A percentile compares a stretch with the other conserved stretches of the same genome.
phyloP scores from a whole-genome alignment of 2,113 vertebrate genomes.

The Muntiacus reevesi region DNA sequence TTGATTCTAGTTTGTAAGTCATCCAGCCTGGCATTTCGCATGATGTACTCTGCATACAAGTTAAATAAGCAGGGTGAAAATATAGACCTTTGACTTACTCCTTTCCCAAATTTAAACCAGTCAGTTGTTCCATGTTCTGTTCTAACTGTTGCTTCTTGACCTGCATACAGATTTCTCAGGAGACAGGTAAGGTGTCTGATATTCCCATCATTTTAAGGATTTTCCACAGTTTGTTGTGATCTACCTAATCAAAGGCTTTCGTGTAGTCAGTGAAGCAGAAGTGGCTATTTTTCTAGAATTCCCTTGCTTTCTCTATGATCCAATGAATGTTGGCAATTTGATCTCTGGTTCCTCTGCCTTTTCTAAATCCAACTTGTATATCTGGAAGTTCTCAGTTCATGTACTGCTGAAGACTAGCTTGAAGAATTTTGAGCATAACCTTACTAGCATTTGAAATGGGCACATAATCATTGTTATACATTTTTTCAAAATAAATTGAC shows the following conservation, averaged over 20 bases:
- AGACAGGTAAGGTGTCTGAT: not conserved
- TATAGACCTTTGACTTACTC: not conserved
- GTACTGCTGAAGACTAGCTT: not conserved
- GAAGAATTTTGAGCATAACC: not conserved
- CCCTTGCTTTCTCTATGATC: not conserved
- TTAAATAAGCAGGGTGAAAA: not conserved
- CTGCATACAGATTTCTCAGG: not conserved
- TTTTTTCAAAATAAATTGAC: not conserved
- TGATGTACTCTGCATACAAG: not conserved
- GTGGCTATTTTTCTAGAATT: not conserved
- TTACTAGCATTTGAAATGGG: not conserved
- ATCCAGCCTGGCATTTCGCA: not conserved
- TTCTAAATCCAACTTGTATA: not conserved
- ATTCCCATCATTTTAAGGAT: not conserved
- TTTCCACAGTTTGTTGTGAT: not conserved
- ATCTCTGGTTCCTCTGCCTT: not conserved
- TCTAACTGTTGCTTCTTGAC: not conserved
- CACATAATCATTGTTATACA: not conserved
- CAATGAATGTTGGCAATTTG: not conserved
- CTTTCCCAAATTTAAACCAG: not conserved
- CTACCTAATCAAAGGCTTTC: not conserved
- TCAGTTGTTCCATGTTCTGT: not conserved
- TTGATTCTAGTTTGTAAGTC: not conserved
- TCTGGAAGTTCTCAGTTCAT: not conserved
- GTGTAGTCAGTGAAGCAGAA: not conserved